Percentiles rank a stretch among this genome's conserved stretches.
These are phyloP conservation scores for Hoplostethus mediterraneus DNA, from an alignment of 2,797 vertebrate genomes.

Conservation along the genomic window DNA sequence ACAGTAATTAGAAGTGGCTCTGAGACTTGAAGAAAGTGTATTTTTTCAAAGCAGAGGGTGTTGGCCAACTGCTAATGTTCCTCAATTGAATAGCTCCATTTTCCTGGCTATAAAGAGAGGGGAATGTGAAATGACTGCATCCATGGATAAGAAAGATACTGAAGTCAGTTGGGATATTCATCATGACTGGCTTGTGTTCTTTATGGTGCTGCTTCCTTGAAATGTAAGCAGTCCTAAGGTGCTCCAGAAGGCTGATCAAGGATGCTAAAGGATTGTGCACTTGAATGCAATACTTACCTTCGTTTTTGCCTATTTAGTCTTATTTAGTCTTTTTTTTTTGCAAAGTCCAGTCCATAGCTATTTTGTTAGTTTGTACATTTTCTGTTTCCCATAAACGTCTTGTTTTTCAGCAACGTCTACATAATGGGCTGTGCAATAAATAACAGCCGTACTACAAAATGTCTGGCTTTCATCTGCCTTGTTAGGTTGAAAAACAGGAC, in stretches of 20 bases:
- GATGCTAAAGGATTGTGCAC: constrained; percentile 3
- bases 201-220: constrained; percentile 17
- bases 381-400: constrained; percentile 2
- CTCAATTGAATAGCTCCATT: not conserved
- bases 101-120: not conserved
- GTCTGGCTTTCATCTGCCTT: not conserved
- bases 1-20: constrained; percentile 52
- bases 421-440: constrained; percentile 47
- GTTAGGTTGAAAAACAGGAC: not conserved
- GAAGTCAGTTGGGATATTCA: constrained; percentile 40
- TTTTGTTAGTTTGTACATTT: constrained; percentile 22
- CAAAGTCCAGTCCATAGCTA: constrained; percentile 34
- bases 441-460: not conserved
- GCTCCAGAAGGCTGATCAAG: constrained; percentile 29
- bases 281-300: constrained; percentile 22
- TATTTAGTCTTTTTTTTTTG: too few relatives aligned
- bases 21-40: not conserved
- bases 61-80: not conserved
- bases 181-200: constrained; percentile 28
- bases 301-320: not conserved
- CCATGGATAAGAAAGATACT: constrained; percentile 3
- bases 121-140: constrained; percentile 9
- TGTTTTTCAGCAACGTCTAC: constrained; percentile 1
- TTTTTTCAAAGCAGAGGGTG: not conserved
- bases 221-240: constrained; percentile 8